Base-by-base conservation (phyloP, 2,888 invertebrate genomes). In the Keiferia lycopersicella region DNA sequence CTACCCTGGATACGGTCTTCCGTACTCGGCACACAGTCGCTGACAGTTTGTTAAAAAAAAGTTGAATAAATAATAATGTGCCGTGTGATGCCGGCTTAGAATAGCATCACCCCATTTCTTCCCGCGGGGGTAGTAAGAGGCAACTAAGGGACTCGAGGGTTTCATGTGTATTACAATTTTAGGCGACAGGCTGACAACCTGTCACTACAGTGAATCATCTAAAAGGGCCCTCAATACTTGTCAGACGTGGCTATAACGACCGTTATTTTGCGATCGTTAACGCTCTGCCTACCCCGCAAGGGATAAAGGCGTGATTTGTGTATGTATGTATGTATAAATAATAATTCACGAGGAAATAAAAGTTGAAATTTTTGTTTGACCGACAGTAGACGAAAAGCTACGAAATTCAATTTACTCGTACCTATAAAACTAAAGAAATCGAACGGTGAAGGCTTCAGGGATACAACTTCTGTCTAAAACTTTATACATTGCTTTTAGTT, bases 101-200 rank as follows among this genome's bases (percentile, higher is more conserved):
- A 41, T 41, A 41, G 41, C 41, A 41, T 41, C 41, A 41, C 12
- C 41, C 41, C 41, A 41, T 41, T 41, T 41, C 41, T 41, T 41
- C 41, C 41, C 14, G 14, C 14, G 41, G 41, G 41, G 11, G 41
- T 41, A 11, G 41, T 41, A 41, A 41, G 41, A 41, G 14, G 41
- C 41, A 14, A 41, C 41, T 41, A 41, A 41, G 14, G 14, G 41
- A 41, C 14, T 41, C 12, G 41, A 14, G 41, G 41, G 41, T 41
- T 14, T 14, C 14, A 41, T 41, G 41, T 41, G 41, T 41, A 14
- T 41, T 41, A 14, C 41, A 41, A 41, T 41, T 41, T 41, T 41
- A 41, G 41, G 41, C 41, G 50, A 50, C 16, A 50, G 20, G 50
- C 50, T 50, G 18, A 50, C 20, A 50, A 41, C 41, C 41, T 41